phyloP scores from a whole-genome alignment of 2,797 vertebrate species.

The Epinephelus malabaricus region DNA sequence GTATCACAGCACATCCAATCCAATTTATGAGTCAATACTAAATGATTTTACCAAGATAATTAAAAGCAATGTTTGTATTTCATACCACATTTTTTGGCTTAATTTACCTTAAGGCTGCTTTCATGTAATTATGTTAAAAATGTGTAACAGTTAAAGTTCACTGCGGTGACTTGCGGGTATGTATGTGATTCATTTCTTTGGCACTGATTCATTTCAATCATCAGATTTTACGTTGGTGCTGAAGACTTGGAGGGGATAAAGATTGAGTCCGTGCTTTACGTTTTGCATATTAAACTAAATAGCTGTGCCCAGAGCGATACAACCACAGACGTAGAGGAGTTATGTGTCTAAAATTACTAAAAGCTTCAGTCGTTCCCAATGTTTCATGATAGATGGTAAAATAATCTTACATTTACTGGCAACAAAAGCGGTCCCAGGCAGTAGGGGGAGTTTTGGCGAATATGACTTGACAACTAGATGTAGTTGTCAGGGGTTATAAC shows the following conservation, averaged over 20 bases:
- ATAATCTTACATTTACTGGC: slow-evolving; percentile 64
- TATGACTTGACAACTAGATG: slow-evolving; percentile 50
- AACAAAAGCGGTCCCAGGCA: slow-evolving; percentile 56
- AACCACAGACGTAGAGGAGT: slow-evolving; percentile 40
- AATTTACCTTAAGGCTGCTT: slow-evolving; percentile 27
- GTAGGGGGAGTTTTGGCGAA: slow-evolving; percentile 32
- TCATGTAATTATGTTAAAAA: slow-evolving; percentile 24
- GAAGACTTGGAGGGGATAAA: slow-evolving; percentile 58
- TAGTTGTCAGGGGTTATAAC: slow-evolving; percentile 40
- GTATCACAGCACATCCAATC: slow-evolving; percentile 13
- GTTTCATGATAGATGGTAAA: slow-evolving; percentile 58
- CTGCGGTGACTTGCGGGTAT: slow-evolving; percentile 3
- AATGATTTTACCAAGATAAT: slow-evolving; percentile 29
- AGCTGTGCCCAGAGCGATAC: slow-evolving; percentile 53
- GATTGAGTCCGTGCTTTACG: slow-evolving; percentile 50
- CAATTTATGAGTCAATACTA: slow-evolving; percentile 31
- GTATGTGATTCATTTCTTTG: slow-evolving; percentile 39
- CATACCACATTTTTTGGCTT: slow-evolving; percentile 4
- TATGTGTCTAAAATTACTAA: slow-evolving; percentile 58
- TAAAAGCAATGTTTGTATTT: slow-evolving; percentile 32
- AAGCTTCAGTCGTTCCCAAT: slow-evolving; percentile 42
- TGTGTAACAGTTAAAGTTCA: slow-evolving; percentile 23
- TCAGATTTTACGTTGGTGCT: slow-evolving; percentile 55
- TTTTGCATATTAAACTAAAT: slow-evolving; percentile 65
- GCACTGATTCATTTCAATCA: slow-evolving; percentile 54